Percentiles rank a stretch among this genome's conserved stretches.
These are phyloP conservation scores for Apostichopus californicus DNA, from an alignment of 35 echinoderm and acorn worm genomes.

Conservation along the genomic window DNA sequence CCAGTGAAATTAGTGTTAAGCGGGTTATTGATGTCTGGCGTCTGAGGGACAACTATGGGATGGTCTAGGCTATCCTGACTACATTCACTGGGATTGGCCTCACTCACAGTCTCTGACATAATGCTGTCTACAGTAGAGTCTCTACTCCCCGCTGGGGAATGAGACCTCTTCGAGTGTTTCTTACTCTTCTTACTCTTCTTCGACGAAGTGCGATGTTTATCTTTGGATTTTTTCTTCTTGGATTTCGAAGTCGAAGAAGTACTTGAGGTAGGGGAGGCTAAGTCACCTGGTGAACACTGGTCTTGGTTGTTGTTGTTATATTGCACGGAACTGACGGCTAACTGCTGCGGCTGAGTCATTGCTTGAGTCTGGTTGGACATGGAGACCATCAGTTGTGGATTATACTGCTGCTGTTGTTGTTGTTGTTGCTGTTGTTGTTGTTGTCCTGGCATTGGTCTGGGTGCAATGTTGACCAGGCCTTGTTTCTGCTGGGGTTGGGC, in stretches of 20 bases:
- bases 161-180: slow-evolving; percentile 19
- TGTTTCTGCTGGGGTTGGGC: slow-evolving; percentile 10
- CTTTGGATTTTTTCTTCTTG: slow-evolving; percentile 73
- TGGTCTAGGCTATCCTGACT: slow-evolving; percentile 52
- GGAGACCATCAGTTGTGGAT: slow-evolving; percentile 38
- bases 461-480: slow-evolving; percentile 46
- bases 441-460: slow-evolving; percentile 24
- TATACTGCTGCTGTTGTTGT: not conserved
- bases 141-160: not conserved
- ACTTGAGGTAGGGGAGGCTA: slow-evolving; percentile 55
- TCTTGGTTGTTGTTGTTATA: slow-evolving; percentile 3
- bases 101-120: slow-evolving; percentile 30
- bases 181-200: slow-evolving; percentile 56
- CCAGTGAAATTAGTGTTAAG: slow-evolving; percentile 23
- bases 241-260: slow-evolving; percentile 57
- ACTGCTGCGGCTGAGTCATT: slow-evolving; percentile 2
- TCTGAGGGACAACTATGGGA: slow-evolving; percentile 35
- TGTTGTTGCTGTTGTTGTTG: slow-evolving; percentile 31
- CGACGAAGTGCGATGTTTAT: slow-evolving; percentile 34
- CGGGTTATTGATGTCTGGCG: slow-evolving; percentile 40
- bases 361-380: slow-evolving; percentile 19
- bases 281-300: not conserved
- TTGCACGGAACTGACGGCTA: slow-evolving; percentile 20
- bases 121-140: slow-evolving; percentile 27
- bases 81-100: slow-evolving; percentile 41